Base-by-base conservation (phyloP, 2,113 vertebrate genomes). In the Rattus norvegicus region DNA sequence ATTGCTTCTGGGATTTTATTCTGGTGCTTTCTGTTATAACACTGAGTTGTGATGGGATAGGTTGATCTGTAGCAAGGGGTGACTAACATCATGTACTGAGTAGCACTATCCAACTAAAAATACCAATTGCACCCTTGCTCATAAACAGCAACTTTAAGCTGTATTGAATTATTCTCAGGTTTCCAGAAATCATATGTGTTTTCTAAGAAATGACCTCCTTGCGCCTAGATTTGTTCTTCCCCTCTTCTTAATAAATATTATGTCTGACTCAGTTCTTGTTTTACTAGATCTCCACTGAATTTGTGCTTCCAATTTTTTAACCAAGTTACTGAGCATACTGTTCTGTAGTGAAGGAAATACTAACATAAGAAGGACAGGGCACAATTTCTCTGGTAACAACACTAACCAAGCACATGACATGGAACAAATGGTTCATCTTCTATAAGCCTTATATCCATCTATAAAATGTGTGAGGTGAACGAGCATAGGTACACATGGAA, bases 1-100 rank as follows among this genome's bases (percentile, higher is more conserved):
- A 17, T 79, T 22, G 33, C 69, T 63, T 94, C 89, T 88, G 49
- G 80, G 84, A 75, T 93, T 92, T 33, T 76, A 56, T 56, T 91
- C 43, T 13, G 2, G 2, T 49, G 1, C 73, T 92, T 93, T 12
- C 39, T 26, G 1, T 94, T 75, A 52, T 47, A 59, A 90, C 16
- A 94, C 52, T 67, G 26, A 94, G 16, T 92, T 73, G 56, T 24
- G 19, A 87, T 63, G 33, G 77, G 49, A 36, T 43, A 39, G 30
- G 4, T 94, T 54, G 86, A 84, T 73, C 49, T 73, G 19, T n/a
- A 88, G 11, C 61, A 92, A 93, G 4, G 4, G 36, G 69, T 95
- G 73, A 49, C 30, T 79, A 69, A 26, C 47, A 87, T 93, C 52
- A 73, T 81, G 7, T 70, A 33, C 1, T 83, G 30, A 90, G 24